Evolutionary conservation across 2,113 vertebrate genomes (phyloP), one percentile per base, ranked within the genome.

Genomic region (Zosterops lateralis): DNA sequence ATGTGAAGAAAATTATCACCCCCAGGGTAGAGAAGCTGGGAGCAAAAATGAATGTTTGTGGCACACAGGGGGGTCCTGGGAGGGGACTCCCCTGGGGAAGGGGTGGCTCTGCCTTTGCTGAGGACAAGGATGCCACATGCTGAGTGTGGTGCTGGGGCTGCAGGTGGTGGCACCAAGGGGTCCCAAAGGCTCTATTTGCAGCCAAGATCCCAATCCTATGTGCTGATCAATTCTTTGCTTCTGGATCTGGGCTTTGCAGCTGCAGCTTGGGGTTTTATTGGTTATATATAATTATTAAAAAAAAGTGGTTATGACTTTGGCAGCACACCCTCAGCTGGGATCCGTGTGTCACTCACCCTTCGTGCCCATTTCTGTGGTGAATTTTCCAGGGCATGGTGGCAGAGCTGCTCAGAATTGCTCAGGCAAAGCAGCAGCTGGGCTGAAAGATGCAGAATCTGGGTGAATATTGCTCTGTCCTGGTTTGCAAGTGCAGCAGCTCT

Each of bases 301-400:
- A 67, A 48, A 42, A 9, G 25, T 24, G 54, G 5, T 68, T 34
- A 3, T 50, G 19, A 42, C 15, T 24, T 76, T 71, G 29, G 75
- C 56, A 44, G 78, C 1, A 1, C 16, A 17, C 24, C 24, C 74
- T 48, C 47, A 51, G 65, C 79, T 70, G 54, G 65, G 51, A 34
- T 36, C 18, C 0, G 0, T 3, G 3, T 71, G 28, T 64, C 0
- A 1, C 6, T 51, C 72, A 18, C 36, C 47, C 75, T 40, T 58
- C 0, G 1, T 78, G 60, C 64, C 73, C 61, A 4, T 60, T 80
- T 40, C 70, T 92, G 65, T 32, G 67, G 25, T 47, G 54, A 51
- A 25, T 82, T 53, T 74, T 82, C 24, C 70, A 48, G 45, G 36
- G 61, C 17, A 1, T 10, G 2, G 2, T 14, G 38, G 44, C n/a